Conservation (phyloP, 2,113 vertebrate species). For the Ptilorrhoa leucosticta region DNA sequence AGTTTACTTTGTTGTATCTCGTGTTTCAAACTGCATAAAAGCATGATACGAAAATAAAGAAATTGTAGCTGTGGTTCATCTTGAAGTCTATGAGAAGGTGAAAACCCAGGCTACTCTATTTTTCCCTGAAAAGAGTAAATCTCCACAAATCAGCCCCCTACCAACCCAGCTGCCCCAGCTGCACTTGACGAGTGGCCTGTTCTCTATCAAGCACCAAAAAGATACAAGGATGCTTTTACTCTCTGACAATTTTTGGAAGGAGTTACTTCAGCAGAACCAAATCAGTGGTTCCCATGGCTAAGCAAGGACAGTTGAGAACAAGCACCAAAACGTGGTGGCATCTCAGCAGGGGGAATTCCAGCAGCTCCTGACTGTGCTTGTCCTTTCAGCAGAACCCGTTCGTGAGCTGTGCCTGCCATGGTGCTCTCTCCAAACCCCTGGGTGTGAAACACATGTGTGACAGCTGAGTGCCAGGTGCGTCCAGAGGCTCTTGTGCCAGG, state of each 20-base stretch:
- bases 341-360: background rate
- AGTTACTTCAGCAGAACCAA: background rate
- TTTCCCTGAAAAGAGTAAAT: background rate
- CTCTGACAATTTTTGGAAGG: background rate
- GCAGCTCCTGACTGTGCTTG: background rate
- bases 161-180: background rate
- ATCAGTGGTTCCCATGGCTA: background rate
- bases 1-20: background rate
- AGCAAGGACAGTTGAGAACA: background rate
- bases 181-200: background rate
- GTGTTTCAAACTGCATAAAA: background rate
- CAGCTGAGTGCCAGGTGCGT: background rate
- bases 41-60: background rate
- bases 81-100: background rate
- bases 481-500: background rate
- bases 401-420: background rate
- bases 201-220: background rate
- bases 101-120: background rate
- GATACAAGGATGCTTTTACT: background rate
- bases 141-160: background rate
- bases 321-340: background rate
- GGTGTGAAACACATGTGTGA: rapidly evolving
- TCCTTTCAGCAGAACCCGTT: background rate
- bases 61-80: background rate
- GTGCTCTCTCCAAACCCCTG: background rate